These are phyloP conservation scores for Clivina fossor DNA, from an alignment of 2,888 invertebrate species.

Conservation along the genomic window DNA sequence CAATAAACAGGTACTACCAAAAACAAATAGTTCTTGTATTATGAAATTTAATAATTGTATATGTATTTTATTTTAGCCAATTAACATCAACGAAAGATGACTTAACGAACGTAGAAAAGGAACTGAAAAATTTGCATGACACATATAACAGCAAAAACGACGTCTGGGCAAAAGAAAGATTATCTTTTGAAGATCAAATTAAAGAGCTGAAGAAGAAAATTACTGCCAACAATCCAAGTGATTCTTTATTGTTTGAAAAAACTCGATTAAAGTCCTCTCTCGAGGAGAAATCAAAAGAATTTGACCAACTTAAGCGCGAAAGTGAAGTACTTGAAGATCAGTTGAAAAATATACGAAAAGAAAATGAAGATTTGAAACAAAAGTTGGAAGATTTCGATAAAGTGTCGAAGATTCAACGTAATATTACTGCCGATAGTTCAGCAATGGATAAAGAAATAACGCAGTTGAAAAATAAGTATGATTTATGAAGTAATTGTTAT, in stretches of 20 bases:
- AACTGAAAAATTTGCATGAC: slow-evolving; percentile 66
- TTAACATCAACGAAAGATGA: slow-evolving; percentile 62
- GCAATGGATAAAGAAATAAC: slow-evolving; percentile 76
- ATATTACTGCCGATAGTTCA: slow-evolving; percentile 73
- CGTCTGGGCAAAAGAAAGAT: slow-evolving; percentile 73
- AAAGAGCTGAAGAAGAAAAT: slow-evolving; percentile 24
- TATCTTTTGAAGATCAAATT: slow-evolving; percentile 61
- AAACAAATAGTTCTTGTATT: slow-evolving; percentile 34
- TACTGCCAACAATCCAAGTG: slow-evolving; percentile 1
- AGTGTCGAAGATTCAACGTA: slow-evolving; percentile 79
- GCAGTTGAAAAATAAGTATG: slow-evolving; percentile 64
- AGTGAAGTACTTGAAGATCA: slow-evolving; percentile 69
- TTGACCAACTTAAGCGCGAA: slow-evolving; percentile 69
- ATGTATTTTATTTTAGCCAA: slow-evolving; percentile 58
- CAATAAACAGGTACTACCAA: slow-evolving; percentile 73
- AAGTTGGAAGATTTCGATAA: slow-evolving; percentile 85
- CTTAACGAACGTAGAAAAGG: slow-evolving; percentile 61
- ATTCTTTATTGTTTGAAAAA: slow-evolving; percentile 50
- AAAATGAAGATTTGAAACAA: slow-evolving; percentile 77
- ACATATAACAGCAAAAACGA: slow-evolving; percentile 66
- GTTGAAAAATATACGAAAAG: slow-evolving; percentile 69
- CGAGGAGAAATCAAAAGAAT: slow-evolving; percentile 74
- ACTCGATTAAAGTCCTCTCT: slow-evolving; percentile 65
- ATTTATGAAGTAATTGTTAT: slow-evolving; percentile 18
- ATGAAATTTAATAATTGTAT: slow-evolving; percentile 2